Evolutionary conservation across 2,797 vertebrate species (phyloP).

Genomic region (Danio tinwini): DNA sequence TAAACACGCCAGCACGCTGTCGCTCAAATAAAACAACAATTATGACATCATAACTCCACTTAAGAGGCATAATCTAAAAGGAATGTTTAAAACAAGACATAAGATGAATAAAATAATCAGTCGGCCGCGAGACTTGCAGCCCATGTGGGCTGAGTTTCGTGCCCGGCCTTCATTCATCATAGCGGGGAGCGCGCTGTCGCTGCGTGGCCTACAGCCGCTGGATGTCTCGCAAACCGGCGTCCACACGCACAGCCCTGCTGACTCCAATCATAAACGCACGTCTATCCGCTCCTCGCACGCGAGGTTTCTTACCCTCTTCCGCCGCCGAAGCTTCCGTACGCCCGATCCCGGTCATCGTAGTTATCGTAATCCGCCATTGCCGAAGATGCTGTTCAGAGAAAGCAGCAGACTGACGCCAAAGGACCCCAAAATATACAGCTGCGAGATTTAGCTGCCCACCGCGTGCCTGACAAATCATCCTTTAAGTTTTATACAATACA

Average conservation of each 20-base stretch:
- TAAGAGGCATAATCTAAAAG: too few species aligned
- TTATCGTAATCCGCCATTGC: slow-evolving; percentile 97
- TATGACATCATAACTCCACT: too few species aligned
- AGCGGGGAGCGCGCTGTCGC: slow-evolving; percentile 13
- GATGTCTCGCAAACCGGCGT: not conserved
- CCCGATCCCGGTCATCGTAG: slow-evolving; percentile 91
- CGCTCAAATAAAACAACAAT: too few species aligned
- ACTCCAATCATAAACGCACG: not conserved
- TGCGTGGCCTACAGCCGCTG: slow-evolving; percentile 16
- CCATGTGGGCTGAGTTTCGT: slow-evolving; percentile 60
- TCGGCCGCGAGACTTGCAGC: slow-evolving; percentile 35
- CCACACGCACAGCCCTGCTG: not conserved
- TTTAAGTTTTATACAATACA: not conserved
- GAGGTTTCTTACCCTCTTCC: slow-evolving; percentile 85
- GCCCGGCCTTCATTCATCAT: slow-evolving; percentile 63
- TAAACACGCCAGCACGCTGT: not conserved
- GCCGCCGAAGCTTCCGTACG: slow-evolving; percentile 93
- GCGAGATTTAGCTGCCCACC: slow-evolving; percentile 52
- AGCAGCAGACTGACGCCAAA: slow-evolving; percentile 80
- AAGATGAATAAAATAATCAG: not conserved
- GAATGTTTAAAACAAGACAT: not conserved
- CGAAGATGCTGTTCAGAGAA: slow-evolving; percentile 83
- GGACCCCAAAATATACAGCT: slow-evolving; percentile 76
- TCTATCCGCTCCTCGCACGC: not conserved
- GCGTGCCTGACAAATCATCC: slow-evolving; percentile 53